These are phyloP conservation scores for Leptocoma aspasia DNA, from an alignment of 2,113 vertebrate genomes.

Conservation along the genomic window DNA sequence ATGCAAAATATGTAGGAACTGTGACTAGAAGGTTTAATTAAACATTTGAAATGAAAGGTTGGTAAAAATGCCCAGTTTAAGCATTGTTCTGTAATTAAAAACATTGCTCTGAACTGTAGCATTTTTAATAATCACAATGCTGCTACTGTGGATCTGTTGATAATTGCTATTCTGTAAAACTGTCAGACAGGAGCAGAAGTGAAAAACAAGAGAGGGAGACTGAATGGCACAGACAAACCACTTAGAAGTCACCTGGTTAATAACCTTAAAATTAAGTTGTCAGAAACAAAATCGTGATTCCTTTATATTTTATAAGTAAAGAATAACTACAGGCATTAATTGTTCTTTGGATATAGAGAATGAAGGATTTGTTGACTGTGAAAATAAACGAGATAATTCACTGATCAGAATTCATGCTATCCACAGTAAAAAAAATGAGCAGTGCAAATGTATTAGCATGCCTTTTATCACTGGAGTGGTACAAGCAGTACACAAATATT, in stretches of 20 bases:
- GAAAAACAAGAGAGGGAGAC: neutral
- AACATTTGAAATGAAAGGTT: neutral
- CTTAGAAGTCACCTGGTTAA: neutral
- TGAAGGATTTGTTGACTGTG: neutral
- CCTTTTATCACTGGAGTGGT: neutral
- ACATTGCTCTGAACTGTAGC: neutral
- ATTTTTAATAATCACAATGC: neutral
- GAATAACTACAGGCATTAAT: neutral
- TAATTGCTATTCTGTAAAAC: slow-evolving; percentile 29
- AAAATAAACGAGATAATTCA: neutral
- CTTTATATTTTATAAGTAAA: neutral
- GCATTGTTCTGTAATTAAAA: slow-evolving; percentile 4
- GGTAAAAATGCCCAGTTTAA: neutral
- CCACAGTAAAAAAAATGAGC: neutral
- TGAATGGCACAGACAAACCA: neutral
- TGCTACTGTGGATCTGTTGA: neutral
- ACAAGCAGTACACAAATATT: neutral
- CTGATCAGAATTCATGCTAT: neutral
- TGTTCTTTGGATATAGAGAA: neutral
- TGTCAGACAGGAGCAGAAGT: neutral
- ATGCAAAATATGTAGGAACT: neutral
- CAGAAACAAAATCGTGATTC: neutral
- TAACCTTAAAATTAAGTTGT: neutral
- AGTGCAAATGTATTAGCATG: neutral
- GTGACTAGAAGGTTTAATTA: neutral